Base-by-base conservation (phyloP, 2,797 vertebrate genomes). In the Anas capensis region DNA sequence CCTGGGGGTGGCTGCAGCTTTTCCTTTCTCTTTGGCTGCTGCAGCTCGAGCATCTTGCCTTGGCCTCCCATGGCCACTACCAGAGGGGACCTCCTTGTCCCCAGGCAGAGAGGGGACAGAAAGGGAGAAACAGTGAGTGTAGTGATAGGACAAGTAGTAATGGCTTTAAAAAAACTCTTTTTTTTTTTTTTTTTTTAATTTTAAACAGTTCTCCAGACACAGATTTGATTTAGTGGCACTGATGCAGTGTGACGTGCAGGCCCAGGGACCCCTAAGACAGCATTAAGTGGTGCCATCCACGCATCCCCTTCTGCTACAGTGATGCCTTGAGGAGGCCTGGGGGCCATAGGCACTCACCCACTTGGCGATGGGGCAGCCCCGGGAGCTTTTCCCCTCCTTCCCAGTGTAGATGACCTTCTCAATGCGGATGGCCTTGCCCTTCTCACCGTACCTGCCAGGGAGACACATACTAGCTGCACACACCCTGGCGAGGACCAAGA, bases 341-440 rank as follows among this genome's bases (percentile, higher is more conserved):
- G 1, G 53, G n/a, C 16, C 3, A 2, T 26, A 7, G n/a, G 42
- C 88, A 99, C 99, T 98, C 97, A 99, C 99, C 99, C 99, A 99
- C 97, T 99, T 99, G 77, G 99, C 99, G 29, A 99, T 99, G 65
- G 99, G 99, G 95, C 99, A 99, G 95, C 99, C 99, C 16, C 98
- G 98, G 26, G 99, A 99, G 97, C 99, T 99, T 97, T 99, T 99
- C 34, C 99, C 99, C 86, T 99, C 99, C 97, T 98, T 98, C 65
- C 99, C 99, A 0, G 99, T 99, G 97, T 98, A 99, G 93, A 99
- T 96, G 95, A 99, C 99, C 97, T 99, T 99, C 97, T 99, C 99
- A 14, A 99, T 99, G 69, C 99, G 98, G 96, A 99, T 87, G 88
- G 99, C 99, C 9, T 99, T 98, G 27, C 99, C 99, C 96, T 99